Base-by-base conservation (phyloP, 2,888 invertebrate genomes). In the Panzeria rudis region DNA sequence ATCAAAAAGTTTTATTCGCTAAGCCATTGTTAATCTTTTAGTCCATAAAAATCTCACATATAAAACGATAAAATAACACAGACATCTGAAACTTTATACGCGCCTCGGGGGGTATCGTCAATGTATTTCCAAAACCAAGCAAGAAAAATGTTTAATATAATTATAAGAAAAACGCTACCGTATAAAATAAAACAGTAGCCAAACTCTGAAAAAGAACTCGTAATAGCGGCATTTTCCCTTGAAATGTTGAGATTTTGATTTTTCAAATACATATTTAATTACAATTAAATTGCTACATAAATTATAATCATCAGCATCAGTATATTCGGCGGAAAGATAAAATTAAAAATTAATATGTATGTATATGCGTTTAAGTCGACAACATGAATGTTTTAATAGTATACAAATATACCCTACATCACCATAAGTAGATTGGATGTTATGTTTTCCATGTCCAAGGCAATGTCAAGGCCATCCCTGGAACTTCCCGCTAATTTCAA, bases 241-340 rank as follows among this genome's bases (percentile, higher is more conserved):
- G 80, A 84, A 62, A 80, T 76, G 11, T 47, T 13, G 32, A 61
- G 23, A 47, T 75, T 78, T 76, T 71, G 61, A 59, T 38, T 75
- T 68, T 73, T 61, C 15, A 32, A 61, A 75, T n/a, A n/a, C n/a
- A n/a, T 73, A 81, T 78, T 81, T 86, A 87, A 87, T 86, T 86
- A 81, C 85, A 85, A 80, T 84, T 87, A 86, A 86, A 86, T 86
- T 86, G 84, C 84, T 62, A 15, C 82, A 78, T 71, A 77, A 86
- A 86, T 64, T 64, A 72, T 79, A 79, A 79, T 35, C 71, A 64
- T 72, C 72, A 79, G 32, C 64, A 54, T n/a, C 52, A 11, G 11
- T 9, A 44, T 15, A 50, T 76, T 82, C 61, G 75, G 62, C 68
- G 72, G 84, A 81, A 77, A 81, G 72, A 56, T 38, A n/a, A 73